Evolutionary conservation across 2,888 invertebrate species (phyloP).

Genomic region (Xestoiulus laeticollis): DNA sequence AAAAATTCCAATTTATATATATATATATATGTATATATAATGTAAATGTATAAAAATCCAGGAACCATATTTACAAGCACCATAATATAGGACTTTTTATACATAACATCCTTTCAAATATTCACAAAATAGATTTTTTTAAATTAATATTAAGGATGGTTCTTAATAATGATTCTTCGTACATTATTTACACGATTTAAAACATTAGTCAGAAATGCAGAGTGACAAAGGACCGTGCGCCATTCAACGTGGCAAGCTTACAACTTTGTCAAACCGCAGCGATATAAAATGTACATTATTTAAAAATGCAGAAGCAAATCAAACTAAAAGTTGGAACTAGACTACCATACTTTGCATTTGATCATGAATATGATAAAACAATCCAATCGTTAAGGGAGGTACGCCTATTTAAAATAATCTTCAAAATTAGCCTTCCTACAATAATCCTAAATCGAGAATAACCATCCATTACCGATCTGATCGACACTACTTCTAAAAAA

Average conservation of each 20-base stretch:
- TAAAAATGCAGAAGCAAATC: background rate
- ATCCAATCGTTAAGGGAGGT: background rate
- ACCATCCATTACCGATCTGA: background rate
- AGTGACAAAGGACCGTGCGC: background rate
- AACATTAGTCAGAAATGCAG: background rate
- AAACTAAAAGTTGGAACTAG: background rate
- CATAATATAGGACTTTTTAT: background rate
- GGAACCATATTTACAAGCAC: conserved; percentile 39
- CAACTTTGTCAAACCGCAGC: background rate
- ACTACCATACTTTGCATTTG: background rate
- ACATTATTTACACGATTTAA: conserved; percentile 32
- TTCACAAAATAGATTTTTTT: conserved; percentile 39
- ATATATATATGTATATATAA: background rate
- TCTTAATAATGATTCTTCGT: background rate
- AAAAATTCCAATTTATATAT: background rate
- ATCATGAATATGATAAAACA: conserved; percentile 16
- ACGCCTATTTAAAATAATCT: background rate
- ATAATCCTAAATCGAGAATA: background rate
- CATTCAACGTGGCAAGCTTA: background rate
- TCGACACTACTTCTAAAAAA: background rate
- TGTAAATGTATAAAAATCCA: conserved; percentile 41
- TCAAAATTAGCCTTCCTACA: background rate
- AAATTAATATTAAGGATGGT: conserved; percentile 34
- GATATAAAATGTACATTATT: conserved; percentile 27
- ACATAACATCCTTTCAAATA: conserved; percentile 40